Evolutionary conservation across 1,140 invertebrate genomes (phyloP).

Genomic region (Euglossa dilemma): DNA sequence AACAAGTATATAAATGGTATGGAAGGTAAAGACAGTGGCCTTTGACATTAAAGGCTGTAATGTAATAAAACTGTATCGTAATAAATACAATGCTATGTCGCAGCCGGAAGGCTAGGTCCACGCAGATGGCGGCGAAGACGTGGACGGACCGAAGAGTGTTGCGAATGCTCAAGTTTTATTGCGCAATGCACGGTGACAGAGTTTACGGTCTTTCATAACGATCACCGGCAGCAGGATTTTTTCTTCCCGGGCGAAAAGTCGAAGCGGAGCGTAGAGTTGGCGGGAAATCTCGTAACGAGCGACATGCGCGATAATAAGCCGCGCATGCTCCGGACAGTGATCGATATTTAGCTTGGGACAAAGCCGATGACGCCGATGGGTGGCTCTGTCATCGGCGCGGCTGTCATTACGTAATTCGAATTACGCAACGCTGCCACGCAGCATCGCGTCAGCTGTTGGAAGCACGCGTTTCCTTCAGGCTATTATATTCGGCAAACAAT

Average conservation of each 20-base stretch:
- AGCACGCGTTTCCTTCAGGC: slow-evolving; percentile 38
- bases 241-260: neutral
- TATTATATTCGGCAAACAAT: slow-evolving; percentile 49
- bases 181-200: slow-evolving; percentile 19
- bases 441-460: slow-evolving; percentile 60
- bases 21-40: too few species aligned
- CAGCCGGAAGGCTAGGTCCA: neutral
- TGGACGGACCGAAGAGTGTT: neutral
- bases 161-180: slow-evolving; percentile 28
- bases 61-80: too few species aligned
- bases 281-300: slow-evolving; percentile 29
- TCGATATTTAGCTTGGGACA: slow-evolving; percentile 61
- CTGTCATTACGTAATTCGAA: slow-evolving; percentile 54
- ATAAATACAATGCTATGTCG: too few species aligned
- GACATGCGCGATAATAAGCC: slow-evolving; percentile 36
- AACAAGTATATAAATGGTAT: too few species aligned
- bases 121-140: neutral
- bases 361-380: slow-evolving; percentile 48
- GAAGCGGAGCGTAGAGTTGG: neutral
- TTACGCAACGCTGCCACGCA: slow-evolving; percentile 52
- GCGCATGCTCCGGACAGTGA: slow-evolving; percentile 34
- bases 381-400: slow-evolving; percentile 29
- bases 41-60: too few species aligned
- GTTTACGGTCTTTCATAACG: slow-evolving; percentile 30
- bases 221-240: neutral